phyloP scores from a whole-genome alignment of 2,113 vertebrate genomes.

The Gymnobelideus leadbeateri region DNA sequence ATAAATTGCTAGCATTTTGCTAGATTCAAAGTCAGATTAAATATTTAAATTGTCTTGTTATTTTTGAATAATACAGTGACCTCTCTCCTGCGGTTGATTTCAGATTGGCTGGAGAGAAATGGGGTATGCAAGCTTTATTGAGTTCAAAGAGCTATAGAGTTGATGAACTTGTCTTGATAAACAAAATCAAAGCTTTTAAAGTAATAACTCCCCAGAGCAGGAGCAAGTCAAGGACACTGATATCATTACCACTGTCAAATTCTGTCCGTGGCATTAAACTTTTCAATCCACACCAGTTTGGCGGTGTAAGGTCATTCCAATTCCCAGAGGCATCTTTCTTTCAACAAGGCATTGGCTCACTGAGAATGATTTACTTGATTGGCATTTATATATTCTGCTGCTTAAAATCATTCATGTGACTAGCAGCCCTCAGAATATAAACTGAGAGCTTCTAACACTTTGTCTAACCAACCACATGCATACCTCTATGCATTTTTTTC shows the following conservation, averaged over 20 bases:
- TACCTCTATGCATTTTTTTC: conserved; percentile 45
- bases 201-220: conserved; percentile 63
- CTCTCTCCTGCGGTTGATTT: conserved; percentile 53
- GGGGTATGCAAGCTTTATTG: conserved; percentile 56
- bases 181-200: conserved; percentile 78
- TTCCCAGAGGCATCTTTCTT: conserved; percentile 52
- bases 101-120: conserved; percentile 58
- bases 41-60: conserved; percentile 39
- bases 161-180: conserved; percentile 76
- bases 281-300: conserved; percentile 31
- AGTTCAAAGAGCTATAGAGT: conserved; percentile 59
- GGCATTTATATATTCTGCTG: conserved; percentile 66
- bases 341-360: conserved; percentile 31
- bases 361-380: conserved; percentile 71
- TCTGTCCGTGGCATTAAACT: conserved; percentile 69
- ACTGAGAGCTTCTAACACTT: conserved; percentile 49
- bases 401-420: conserved; percentile 66
- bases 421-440: conserved; percentile 28
- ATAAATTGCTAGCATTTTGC: conserved; percentile 10
- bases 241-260: conserved; percentile 68
- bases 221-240: conserved; percentile 64
- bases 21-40: conserved; percentile 4
- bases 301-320: conserved; percentile 67
- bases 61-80: conserved; percentile 29
- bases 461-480: conserved; percentile 37